Evolutionary conservation across 2,113 vertebrate species (phyloP).

Genomic region (Perca flavescens): DNA sequence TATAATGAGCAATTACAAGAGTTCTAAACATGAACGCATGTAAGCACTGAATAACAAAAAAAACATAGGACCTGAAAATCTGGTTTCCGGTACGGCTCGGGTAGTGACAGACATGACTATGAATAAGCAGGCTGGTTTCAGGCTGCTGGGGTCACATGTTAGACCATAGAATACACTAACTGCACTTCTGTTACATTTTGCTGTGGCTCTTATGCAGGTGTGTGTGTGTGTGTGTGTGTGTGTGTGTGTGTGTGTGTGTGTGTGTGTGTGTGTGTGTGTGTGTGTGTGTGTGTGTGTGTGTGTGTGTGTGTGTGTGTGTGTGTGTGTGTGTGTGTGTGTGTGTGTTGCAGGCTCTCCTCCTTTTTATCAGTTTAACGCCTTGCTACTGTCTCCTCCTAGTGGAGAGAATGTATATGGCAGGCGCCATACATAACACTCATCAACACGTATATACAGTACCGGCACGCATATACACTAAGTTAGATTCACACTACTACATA

Average conservation of each 20-base stretch:
- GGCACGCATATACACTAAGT: constrained; percentile 17
- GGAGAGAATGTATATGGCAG: constrained; percentile 77
- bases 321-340: neutral
- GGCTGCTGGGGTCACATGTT: constrained; percentile 32
- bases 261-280: constrained; percentile 26
- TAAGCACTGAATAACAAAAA: no score
- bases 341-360: constrained; percentile 51
- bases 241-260: constrained; percentile 25
- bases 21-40: no score
- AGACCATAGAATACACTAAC: constrained; percentile 57
- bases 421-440: constrained; percentile 40
- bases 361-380: constrained; percentile 52
- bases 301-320: constrained; percentile 17
- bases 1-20: no score
- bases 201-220: constrained; percentile 78
- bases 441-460: constrained; percentile 35
- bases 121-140: constrained; percentile 33
- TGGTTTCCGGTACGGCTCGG: no score
- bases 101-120: neutral
- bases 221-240: constrained; percentile 40
- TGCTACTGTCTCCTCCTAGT: constrained; percentile 72
- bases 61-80: no score
- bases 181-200: constrained; percentile 80
- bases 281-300: constrained; percentile 21
- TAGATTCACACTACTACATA: constrained; percentile 32